These are phyloP conservation scores for Cantharis lateralis DNA, from an alignment of 2,888 invertebrate species.

Conservation along the genomic window DNA sequence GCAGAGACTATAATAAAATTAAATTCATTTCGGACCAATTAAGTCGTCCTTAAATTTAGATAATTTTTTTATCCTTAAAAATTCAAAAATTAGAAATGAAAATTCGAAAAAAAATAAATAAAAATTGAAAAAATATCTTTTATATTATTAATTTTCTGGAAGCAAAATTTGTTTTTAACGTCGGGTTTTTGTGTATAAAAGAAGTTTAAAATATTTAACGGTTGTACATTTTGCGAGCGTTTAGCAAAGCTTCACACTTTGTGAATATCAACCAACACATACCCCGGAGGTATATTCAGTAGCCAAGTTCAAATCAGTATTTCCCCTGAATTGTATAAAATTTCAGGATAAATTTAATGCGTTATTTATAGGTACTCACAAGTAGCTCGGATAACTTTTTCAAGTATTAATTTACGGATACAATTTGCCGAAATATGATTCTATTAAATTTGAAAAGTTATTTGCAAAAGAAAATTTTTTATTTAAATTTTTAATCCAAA, in stretches of 20 bases:
- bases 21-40: neutral
- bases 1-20: neutral
- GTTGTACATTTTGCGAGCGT: neutral
- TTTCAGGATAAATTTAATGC: neutral
- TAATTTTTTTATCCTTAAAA: too few relatives aligned
- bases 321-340: neutral
- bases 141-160: neutral
- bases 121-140: too few relatives aligned
- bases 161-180: neutral
- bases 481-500: too few relatives aligned
- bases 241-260: neutral
- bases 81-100: too few relatives aligned
- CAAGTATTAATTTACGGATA: neutral
- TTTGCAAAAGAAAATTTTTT: too few relatives aligned
- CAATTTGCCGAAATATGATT: neutral
- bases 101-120: too few relatives aligned
- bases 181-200: neutral
- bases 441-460: too few relatives aligned
- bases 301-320: neutral
- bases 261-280: neutral
- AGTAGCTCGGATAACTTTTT: neutral
- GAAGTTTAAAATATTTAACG: neutral
- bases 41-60: too few relatives aligned
- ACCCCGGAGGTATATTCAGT: neutral
- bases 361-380: neutral